A percentile compares a stretch with the other conserved stretches of the same genome.
phyloP scores from a whole-genome alignment of 2,888 invertebrate genomes.

The Calameuta filiformis region DNA sequence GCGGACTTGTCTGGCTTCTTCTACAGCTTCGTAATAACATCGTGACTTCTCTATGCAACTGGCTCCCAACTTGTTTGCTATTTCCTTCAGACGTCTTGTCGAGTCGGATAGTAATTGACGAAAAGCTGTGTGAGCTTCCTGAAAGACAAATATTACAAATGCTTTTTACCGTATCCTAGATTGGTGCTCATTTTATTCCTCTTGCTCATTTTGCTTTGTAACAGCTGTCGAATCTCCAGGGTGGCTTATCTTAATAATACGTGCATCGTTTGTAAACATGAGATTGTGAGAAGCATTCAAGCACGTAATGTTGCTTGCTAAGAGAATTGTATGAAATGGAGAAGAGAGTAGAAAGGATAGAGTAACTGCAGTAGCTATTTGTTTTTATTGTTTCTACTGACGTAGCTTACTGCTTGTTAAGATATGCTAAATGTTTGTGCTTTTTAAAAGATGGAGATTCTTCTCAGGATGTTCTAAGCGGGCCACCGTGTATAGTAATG shows the following conservation, averaged over 20 bases:
- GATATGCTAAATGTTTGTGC: not conserved
- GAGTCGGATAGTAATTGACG: constrained; percentile 87
- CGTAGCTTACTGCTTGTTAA: not conserved
- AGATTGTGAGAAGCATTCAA: not conserved
- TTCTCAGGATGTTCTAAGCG: not conserved
- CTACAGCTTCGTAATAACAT: constrained; percentile 89
- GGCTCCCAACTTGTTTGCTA: constrained; percentile 82
- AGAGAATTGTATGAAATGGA: not conserved
- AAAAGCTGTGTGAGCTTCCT: constrained; percentile 95
- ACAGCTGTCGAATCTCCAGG: not conserved
- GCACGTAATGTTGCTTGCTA: constrained; percentile 3
- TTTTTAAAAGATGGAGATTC: not conserved
- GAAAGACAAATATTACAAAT: constrained; percentile 36
- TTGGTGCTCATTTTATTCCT: not conserved
- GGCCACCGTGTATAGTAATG: not conserved
- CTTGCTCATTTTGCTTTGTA: not conserved
- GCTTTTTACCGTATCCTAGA: not conserved
- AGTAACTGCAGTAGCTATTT: not conserved
- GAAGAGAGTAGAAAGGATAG: not conserved
- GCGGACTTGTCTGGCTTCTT: constrained; percentile 80
- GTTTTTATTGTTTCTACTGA: not conserved
- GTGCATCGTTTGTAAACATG: constrained; percentile 12
- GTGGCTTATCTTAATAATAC: constrained; percentile 11
- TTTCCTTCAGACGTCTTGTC: constrained; percentile 81
- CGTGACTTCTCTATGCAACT: constrained; percentile 88